These are phyloP conservation scores for Melieria crassipennis DNA, from an alignment of 2,888 invertebrate genomes.

Conservation along the genomic window DNA sequence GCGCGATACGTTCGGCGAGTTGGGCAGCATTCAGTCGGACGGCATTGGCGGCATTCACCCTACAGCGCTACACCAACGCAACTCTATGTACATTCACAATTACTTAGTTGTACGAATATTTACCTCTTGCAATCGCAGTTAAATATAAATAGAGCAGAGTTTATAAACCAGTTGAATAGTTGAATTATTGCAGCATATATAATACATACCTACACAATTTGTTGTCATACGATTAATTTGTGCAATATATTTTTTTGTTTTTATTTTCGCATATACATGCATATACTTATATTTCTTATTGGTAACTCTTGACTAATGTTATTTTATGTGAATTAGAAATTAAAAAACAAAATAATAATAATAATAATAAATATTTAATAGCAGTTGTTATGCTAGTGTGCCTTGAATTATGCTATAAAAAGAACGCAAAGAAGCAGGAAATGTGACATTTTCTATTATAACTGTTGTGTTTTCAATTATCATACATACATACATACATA, in stretches of 20 bases:
- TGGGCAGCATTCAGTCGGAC: no score
- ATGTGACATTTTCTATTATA: no score
- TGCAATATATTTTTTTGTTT: conserved; percentile 21
- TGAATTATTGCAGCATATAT: not conserved
- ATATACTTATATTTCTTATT: conserved; percentile 28
- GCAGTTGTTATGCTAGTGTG: conserved; percentile 48
- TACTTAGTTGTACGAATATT: not conserved
- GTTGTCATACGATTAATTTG: not conserved
- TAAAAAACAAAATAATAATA: no score
- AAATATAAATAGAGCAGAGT: no score
- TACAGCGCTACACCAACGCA: not conserved
- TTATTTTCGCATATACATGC: conserved; percentile 22
- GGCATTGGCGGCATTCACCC: no score
- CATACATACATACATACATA: conserved; percentile 5
- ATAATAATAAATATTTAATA: no score
- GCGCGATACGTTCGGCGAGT: no score
- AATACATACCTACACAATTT: conserved; percentile 18
- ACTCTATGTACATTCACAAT: not conserved
- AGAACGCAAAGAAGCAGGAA: conserved; percentile 14
- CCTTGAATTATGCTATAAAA: conserved; percentile 56
- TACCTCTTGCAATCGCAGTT: no score
- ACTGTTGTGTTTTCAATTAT: not conserved
- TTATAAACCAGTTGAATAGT: no score
- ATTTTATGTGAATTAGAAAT: no score
- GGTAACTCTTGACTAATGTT: not conserved